These are phyloP conservation scores for Ifrita kowaldi DNA, from an alignment of 2,113 vertebrate species.

Conservation along the genomic window DNA sequence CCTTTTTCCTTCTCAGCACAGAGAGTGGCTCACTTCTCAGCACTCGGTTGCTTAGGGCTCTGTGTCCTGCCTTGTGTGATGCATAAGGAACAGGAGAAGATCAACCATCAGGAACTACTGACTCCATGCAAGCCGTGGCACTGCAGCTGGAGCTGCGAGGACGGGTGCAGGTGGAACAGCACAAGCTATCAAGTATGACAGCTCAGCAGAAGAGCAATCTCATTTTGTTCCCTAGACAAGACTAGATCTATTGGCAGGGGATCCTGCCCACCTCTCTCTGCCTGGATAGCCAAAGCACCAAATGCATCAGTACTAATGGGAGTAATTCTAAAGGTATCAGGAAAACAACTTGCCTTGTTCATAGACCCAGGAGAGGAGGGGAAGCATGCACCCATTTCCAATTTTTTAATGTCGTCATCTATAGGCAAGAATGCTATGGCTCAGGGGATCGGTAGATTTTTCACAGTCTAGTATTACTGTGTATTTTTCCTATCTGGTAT, in stretches of 20 bases:
- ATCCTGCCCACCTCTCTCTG: conserved; percentile 62
- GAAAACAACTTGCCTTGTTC: conserved; percentile 63
- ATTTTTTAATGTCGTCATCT: conserved; percentile 62
- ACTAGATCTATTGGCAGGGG: conserved; percentile 51
- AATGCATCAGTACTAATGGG: conserved; percentile 63
- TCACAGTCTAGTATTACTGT: conserved; percentile 48
- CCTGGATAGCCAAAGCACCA: conserved; percentile 64
- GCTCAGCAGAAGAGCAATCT: conserved; percentile 21
- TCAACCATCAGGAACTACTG: neutral
- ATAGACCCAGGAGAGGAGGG: conserved; percentile 47
- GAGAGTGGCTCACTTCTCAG: neutral
- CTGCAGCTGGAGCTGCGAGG: neutral
- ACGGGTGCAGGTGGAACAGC: conserved; percentile 9
- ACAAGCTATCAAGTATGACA: conserved; percentile 4
- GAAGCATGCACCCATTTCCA: conserved; percentile 40
- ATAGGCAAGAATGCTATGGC: conserved; percentile 49
- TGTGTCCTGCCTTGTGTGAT: neutral
- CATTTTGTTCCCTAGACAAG: conserved; percentile 31
- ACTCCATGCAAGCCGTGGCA: neutral
- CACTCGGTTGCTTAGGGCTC: neutral
- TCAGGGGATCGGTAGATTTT: conserved; percentile 31
- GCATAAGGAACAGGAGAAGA: neutral
- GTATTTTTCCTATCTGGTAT: conserved; percentile 22
- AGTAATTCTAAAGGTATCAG: conserved; percentile 57
- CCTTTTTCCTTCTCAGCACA: neutral